Evolutionary conservation across 2,888 invertebrate species (phyloP).

Genomic region (Stenchaetothrips biformis): DNA sequence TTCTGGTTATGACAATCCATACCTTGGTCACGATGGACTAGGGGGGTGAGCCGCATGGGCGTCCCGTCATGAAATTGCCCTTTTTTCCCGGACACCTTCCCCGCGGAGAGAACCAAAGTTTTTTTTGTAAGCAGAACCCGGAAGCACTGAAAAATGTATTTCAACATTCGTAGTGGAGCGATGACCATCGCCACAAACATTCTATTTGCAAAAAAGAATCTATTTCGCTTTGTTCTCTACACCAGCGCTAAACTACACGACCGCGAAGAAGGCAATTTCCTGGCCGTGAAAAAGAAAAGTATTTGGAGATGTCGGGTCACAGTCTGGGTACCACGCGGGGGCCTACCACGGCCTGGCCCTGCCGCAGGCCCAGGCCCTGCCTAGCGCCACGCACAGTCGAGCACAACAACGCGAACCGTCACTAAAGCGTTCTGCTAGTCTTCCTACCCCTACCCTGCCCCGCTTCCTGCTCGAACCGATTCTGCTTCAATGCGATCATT

Average conservation of each 20-base stretch:
- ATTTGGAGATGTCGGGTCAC: background rate
- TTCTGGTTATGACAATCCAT: constrained; percentile 20
- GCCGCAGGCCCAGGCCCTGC: too few species aligned
- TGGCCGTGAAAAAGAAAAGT: background rate
- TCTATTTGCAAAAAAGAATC: background rate
- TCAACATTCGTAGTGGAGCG: background rate
- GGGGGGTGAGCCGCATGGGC: background rate
- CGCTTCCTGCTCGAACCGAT: background rate
- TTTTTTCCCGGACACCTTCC: background rate
- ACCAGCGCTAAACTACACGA: background rate
- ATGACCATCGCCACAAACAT: background rate
- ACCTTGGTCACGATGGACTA: background rate
- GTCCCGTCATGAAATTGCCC: background rate
- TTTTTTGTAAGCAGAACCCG: background rate
- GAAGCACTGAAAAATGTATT: background rate
- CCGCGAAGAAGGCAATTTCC: background rate
- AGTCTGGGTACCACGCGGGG: background rate
- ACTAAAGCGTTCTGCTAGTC: constrained; percentile 9
- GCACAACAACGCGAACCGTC: background rate
- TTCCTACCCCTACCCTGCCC: background rate
- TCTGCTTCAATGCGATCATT: background rate
- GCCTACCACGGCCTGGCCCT: background rate
- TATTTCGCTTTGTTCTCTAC: too few species aligned
- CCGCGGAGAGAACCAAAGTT: background rate
- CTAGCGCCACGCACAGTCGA: background rate